Percentiles rank a stretch among this genome's conserved stretches.
Evolutionary conservation across 2,888 invertebrate genomes (phyloP).

Genomic region (Scaptomyza cyrtandrae): DNA sequence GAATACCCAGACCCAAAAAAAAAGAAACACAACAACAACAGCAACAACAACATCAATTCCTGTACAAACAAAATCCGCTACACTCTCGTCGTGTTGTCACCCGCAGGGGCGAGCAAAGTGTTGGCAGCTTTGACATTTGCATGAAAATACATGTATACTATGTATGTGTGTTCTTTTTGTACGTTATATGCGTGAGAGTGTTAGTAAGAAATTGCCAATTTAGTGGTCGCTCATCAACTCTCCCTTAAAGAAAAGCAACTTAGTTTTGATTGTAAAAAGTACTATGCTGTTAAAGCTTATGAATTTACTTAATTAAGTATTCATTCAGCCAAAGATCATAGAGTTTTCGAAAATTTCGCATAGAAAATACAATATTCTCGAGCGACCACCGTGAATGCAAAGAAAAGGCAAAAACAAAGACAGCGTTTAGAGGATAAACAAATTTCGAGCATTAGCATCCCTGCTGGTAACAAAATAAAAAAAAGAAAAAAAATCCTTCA

Average conservation of each 20-base stretch:
- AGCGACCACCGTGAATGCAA: constrained; percentile 3
- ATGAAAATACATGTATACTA: constrained; percentile 48
- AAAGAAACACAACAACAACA: constrained; percentile 5
- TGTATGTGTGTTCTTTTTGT: constrained; percentile 10
- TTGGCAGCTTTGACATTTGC: constrained; percentile 75
- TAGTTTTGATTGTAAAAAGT: neutral
- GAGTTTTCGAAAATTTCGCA: neutral
- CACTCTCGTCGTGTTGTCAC: constrained; percentile 49
- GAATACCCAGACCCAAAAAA: constrained; percentile 47
- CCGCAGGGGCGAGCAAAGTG: constrained; percentile 33
- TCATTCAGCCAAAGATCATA: neutral
- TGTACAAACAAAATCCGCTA: constrained; percentile 72
- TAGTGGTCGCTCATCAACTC: neutral
- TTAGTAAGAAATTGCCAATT: constrained; percentile 52
- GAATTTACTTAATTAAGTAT: neutral
- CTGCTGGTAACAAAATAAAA: constrained; percentile 39
- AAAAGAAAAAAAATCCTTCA: constrained; percentile 34
- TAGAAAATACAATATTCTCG: neutral
- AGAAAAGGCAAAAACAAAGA: constrained; percentile 35
- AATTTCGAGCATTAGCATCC: constrained; percentile 55
- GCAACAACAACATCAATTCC: constrained; percentile 47
- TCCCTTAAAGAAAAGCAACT: neutral
- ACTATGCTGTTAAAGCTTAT: neutral
- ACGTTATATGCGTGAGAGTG: constrained; percentile 37
- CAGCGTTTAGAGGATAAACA: constrained; percentile 12